Conservation (phyloP, 1,140 invertebrate genomes). For the Bradysia coprophila region DNA sequence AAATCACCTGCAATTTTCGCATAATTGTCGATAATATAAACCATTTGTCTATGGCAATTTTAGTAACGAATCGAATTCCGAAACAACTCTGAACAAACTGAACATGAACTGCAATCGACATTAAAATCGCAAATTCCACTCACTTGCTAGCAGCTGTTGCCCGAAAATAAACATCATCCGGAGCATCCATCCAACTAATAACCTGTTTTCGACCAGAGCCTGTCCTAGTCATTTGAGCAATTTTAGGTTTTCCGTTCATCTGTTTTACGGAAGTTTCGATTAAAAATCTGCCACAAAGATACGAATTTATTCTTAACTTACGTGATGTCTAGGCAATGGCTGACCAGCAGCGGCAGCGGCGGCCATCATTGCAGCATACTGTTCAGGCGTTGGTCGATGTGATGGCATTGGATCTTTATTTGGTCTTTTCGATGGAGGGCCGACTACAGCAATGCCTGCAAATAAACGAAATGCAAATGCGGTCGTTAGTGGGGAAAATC, state of each 20-base stretch:
- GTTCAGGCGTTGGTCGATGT: slow-evolving; percentile 39
- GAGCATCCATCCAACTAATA: slow-evolving; percentile 95
- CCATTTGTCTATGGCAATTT: too few species aligned
- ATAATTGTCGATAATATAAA: too few species aligned
- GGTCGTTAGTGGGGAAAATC: too few species aligned
- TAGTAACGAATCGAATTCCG: too few species aligned
- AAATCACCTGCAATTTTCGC: too few species aligned
- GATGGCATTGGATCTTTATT: slow-evolving; percentile 50
- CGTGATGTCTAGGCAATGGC: slow-evolving; percentile 40
- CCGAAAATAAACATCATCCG: slow-evolving; percentile 91
- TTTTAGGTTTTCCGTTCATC: slow-evolving; percentile 55
- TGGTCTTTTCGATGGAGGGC: slow-evolving; percentile 41
- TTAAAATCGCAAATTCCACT: too few species aligned
- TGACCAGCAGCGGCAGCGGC: slow-evolving; percentile 35
- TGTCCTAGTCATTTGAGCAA: slow-evolving; percentile 40
- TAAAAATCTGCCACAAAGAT: too few species aligned
- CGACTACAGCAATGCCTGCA: slow-evolving; percentile 18
- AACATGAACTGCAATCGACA: too few species aligned
- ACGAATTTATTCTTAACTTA: slow-evolving; percentile 23
- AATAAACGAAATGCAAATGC: slow-evolving; percentile 2
- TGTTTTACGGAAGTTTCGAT: slow-evolving; percentile 10
- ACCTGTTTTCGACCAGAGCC: slow-evolving; percentile 62
- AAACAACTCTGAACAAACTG: neutral
- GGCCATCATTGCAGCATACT: slow-evolving; percentile 43
- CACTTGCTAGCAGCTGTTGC: slow-evolving; percentile 80